Percentiles rank a stretch among this genome's conserved stretches.
phyloP scores from a whole-genome alignment of 1,140 invertebrate species.

The Liolophura sinensis region DNA sequence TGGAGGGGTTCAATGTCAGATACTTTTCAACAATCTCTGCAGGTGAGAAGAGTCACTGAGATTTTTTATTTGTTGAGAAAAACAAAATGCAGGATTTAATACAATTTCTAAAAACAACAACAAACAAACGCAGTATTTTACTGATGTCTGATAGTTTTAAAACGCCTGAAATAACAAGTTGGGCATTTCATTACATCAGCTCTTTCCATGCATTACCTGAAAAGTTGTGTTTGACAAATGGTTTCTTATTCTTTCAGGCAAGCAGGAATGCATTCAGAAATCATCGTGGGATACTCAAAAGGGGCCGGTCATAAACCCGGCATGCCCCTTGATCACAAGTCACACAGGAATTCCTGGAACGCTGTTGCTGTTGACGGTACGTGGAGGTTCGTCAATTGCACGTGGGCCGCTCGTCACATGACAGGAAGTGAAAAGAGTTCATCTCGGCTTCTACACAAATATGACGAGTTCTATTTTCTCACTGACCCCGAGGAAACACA shows the following conservation, averaged over 20 bases:
- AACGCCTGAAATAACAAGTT: too few species aligned
- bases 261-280: slow-evolving; percentile 94
- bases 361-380: slow-evolving; percentile 10
- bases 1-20: slow-evolving; percentile 97
- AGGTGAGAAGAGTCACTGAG: too few species aligned
- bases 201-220: too few species aligned
- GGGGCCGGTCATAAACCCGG: slow-evolving; percentile 95
- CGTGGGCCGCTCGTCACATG: slow-evolving; percentile 51
- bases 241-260: slow-evolving; percentile 67
- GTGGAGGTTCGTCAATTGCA: slow-evolving; percentile 32
- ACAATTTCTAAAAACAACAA: too few species aligned
- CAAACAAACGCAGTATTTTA: too few species aligned
- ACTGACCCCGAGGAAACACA: slow-evolving; percentile 11
- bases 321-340: slow-evolving; percentile 92
- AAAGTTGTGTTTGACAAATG: not conserved
- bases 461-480: slow-evolving; percentile 12
- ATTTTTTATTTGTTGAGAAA: too few species aligned
- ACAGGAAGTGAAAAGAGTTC: slow-evolving; percentile 15
- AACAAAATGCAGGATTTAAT: too few species aligned
- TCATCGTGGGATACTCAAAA: slow-evolving; percentile 97
- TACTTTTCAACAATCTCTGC: slow-evolving; percentile 85
- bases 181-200: too few species aligned
- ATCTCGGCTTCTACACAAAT: too few species aligned
- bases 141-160: too few species aligned
- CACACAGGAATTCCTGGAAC: slow-evolving; percentile 61